Conservation (phyloP, 1,140 invertebrate species). For the Nilaparvata lugens region DNA sequence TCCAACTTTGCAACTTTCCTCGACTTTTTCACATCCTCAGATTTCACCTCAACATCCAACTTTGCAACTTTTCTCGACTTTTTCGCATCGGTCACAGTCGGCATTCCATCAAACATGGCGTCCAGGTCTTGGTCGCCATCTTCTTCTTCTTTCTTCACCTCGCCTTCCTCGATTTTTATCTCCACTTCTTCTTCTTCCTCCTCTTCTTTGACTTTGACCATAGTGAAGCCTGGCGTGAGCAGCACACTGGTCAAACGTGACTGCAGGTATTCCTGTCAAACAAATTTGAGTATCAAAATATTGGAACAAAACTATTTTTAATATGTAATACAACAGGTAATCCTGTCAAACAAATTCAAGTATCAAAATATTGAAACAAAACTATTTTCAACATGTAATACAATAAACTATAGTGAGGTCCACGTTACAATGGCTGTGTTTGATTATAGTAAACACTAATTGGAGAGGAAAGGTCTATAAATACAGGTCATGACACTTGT, state of each 20-base stretch:
- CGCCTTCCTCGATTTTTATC: conserved; percentile 3
- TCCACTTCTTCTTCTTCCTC: not conserved
- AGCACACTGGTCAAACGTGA: conserved; percentile 23
- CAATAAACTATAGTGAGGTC: no score
- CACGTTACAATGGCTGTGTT: no score
- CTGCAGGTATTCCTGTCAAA: conserved; percentile 26
- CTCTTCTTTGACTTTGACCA: not conserved
- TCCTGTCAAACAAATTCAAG: conserved; percentile 16
- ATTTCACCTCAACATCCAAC: not conserved
- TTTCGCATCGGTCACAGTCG: not conserved
- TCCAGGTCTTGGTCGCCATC: not conserved
- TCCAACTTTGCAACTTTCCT: not conserved
- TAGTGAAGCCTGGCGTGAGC: conserved; percentile 13
- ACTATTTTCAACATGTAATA: no score
- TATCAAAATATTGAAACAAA: no score
- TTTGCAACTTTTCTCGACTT: not conserved
- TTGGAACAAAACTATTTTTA: no score
- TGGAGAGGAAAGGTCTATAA: no score
- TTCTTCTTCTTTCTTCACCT: conserved; percentile 10
- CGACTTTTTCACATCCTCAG: not conserved
- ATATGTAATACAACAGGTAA: conserved; percentile 26
- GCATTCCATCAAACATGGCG: not conserved
- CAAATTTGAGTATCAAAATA: not conserved
- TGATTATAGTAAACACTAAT: no score
- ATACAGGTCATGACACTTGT: no score